Base-by-base conservation (phyloP, 2,113 vertebrate species). In the Odontesthes bonariensis region DNA sequence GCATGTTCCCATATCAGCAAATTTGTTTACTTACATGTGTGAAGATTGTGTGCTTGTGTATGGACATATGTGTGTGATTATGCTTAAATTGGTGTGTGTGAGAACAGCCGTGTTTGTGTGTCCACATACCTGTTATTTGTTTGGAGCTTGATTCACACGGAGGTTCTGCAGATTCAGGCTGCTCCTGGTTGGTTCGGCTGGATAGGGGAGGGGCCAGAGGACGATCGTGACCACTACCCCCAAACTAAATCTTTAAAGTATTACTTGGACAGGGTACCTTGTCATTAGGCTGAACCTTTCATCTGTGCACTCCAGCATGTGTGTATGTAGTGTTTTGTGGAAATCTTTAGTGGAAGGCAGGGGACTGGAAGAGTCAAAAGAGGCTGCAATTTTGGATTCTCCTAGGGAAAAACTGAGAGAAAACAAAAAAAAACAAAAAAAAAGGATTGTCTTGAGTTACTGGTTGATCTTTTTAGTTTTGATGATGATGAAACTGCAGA, bases 251-350 rank as follows among this genome's bases (percentile, higher is more conserved):
- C 87, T 91, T 92, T 92, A 88, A 94, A 92, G 91, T 75, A 87
- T 79, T 80, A 88, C 88, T 83, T 89, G 86, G 85, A 84, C 83
- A 35, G 77, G 62, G 79, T 82, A 78, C 79, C 88, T 83, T 91
- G 86, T 91, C 86, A 92, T 93, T 93, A 94, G 77, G 40, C 74
- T 3, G 40, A 76, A 74, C 55, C 88, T 91, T 91, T 92, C 88
- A 91, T 92, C 86, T 79, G 75, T 31, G 42, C 33, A 9, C 59
- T 51, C 4, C 56, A 8, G 76, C 57, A 77, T 67, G 75, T 38
- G 49, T 35, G 62, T 53, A 49, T 54, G 56, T 49, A 13, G 75
- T 40, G n/a, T 7, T 69, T 10, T 79, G 63, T 54, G 70, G 52
- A 60, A 73, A 55, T 84, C 84, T 73, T 83, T 56, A 55, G 79